Evolutionary conservation across 2,797 vertebrate genomes (phyloP), one percentile per base, ranked within the genome.

Genomic region (Xiphorhynchus erythropygius): DNA sequence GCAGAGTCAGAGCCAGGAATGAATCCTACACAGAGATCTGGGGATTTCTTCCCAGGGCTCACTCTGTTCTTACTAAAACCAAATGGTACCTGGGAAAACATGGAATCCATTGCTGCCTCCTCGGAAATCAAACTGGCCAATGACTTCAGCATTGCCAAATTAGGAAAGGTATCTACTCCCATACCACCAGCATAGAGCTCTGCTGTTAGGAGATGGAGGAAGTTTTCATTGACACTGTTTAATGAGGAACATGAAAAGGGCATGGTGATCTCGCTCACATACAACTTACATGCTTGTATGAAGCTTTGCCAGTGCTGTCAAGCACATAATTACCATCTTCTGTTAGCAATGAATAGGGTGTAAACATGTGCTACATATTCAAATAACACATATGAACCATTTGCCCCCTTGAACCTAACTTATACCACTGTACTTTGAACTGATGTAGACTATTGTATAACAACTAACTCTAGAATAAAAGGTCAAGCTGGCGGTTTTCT

Each of bases 401-500:
- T 93, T 89, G 32, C 24, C 47, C 62, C 47, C 55, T 78, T 52
- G 85, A 90, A 88, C 55, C 22, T 35, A 32, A 56, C 78, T 93
- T 87, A 79, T 79, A 84, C 69, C 70, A 84, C 83, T 50, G 55
- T 89, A 53, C 86, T 93, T 93, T 91, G 65, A 96, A 91, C 67
- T 60, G n/a, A 70, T 88, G 52, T 42, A 83, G 65, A 62, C 63
- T 46, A 86, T 35, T 84, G 52, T 86, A 79, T 41, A 92, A 92
- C 53, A 87, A 89, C 57, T 53, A 93, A 94, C 47, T 83, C 44
- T 46, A 80, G 56, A 86, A 73, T 79, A 75, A 76, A 92, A 94
- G 91, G 87, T 96, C 95, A 94, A 53, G n/a, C 47, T 73, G 60
- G 19, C 81, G 56, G 93, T 94, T 94, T 97, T 76, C 77, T 95